Base-by-base conservation (phyloP, 2,888 invertebrate genomes). In the Apodemia duryi region DNA sequence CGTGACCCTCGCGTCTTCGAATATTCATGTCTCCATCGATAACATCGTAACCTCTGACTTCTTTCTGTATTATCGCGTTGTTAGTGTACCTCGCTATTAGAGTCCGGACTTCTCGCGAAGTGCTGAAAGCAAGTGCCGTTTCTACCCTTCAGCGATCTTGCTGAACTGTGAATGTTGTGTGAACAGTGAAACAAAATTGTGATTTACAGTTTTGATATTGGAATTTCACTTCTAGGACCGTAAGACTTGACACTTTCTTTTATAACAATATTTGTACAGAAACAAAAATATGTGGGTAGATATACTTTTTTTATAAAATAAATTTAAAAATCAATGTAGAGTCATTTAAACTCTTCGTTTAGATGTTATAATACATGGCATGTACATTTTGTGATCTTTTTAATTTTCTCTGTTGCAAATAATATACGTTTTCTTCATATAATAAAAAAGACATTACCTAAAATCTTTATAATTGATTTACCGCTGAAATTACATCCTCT, bases 21-120 rank as follows among this genome's bases (percentile, higher is more conserved):
- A 91, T 90, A 90, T 91, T 88, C 91, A 90, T 91, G 90, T 88
- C 88, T 89, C 85, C 87, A 81, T 85, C 89, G 90, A 90, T 91
- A 90, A 88, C 88, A 86, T 85, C 88, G 81, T 90, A 87, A 90
- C 90, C 90, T 88, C 85, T 89, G 89, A 90, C 90, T 88, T 84
- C 87, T 85, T 88, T 88, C 86, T 86, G 83, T 88, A 86, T 87
- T 85, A 91, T 90, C 88, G 87, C 83, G 85, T 84, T 84, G 86
- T 86, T 80, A 82, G 88, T 87, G 90, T 83, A 80, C 85, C 78
- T 83, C 79, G 81, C 82, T 78, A 76, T 76, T 81, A 75, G 79
- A 79, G 76, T 77, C 80, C 88, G 82, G 83, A 85, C 84, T 84
- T 83, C 81, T 85, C 81, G 87, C 85, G 79, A 79, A 84, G 88